Base-by-base conservation (phyloP, 2,888 invertebrate genomes). In the Ennomos quercinarius region DNA sequence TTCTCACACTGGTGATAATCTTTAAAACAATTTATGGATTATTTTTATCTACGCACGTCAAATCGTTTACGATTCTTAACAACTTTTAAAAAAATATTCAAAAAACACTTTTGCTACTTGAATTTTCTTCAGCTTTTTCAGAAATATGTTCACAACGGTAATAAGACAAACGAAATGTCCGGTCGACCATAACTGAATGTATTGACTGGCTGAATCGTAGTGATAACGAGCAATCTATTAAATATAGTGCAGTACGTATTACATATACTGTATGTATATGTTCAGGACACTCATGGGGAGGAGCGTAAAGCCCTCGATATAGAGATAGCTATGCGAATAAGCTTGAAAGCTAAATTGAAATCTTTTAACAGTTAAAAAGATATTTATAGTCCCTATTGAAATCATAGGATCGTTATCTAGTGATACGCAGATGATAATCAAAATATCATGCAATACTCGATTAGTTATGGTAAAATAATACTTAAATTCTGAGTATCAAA, bases 141-240 rank as follows among this genome's bases (percentile, higher is more conserved):
- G 35, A 45, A 38, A 17, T 51, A 39, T 45, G 48, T 57, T 27
- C 34, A 51, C 46, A 17, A n/a, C 36, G 36, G 41, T 49, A 9
- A 34, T 12, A 12, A 37, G 46, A 58, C 60, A 57, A 12, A 46
- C 51, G 49, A 34, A 57, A 44, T 68, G 71, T 63, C 72, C 71
- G 71, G 39, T 66, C 66, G 66, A 61, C 50, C 58, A 67, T 72
- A 76, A 78, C 80, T 80, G 76, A 76, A 76, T 77, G 68, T 83
- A 84, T 84, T 81, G 84, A 86, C 87, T 86, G 80, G 64, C 72
- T 61, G 77, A 76, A 71, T 71, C 70, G 53, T 63, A 70, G 74
- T 85, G 88, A 87, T 87, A 88, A 86, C 78, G 63, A 68, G 60
- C 58, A 72, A 34, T 64, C 72, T 81, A 77, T 78, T 82, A 84